Evolutionary conservation across 1,140 invertebrate species (phyloP), one percentile per base, ranked within the genome.

Genomic region (Drosophila arawakana): DNA sequence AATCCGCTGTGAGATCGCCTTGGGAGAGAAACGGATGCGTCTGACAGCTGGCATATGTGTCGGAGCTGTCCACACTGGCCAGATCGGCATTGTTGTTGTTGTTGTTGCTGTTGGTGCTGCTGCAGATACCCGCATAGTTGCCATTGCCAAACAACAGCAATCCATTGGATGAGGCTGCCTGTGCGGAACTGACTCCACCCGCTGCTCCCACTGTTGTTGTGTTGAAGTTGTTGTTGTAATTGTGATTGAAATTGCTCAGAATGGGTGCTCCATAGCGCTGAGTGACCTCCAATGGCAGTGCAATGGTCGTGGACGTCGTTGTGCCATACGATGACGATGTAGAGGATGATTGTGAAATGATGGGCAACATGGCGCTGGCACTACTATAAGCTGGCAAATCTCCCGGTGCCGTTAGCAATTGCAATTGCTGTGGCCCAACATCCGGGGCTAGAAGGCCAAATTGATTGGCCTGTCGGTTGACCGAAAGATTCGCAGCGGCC

Each of bases 31-130:
- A 98, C 81, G 97, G 97, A 94, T 98, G 97, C 75, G 98, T 98
- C 94, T 97, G 96, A 94, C 98, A 99, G 93, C 97, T 98, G 91
- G 97, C 97, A 93, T 97, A 99, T 62, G 98, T 99, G 93, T 98
- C 98, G 34, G 96, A 97, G 82, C 96, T 97, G 86, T 97, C 96
- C 46, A 97, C 94, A 90, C 95, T 96, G 58, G 95, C 96, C 68
- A 96, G 92, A 60, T 97, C 96, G 60, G 85, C 92, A 73, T 94
- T 95, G 84, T 94, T 94, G 65, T 92, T 92, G 74, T 93, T 93
- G 80, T 94, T 94, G 49, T 91, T 92, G 74, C 93, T 93, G 79
- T 71, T 74, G 76, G 73, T 80, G 52, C 66, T 80, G 70, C 54
- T 81, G 60, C 25, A 61, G 46, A 61, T 73, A 59, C 60, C 58